Evolutionary conservation across 2,888 invertebrate species (phyloP).

Genomic region (Steinernema carpocapsae): DNA sequence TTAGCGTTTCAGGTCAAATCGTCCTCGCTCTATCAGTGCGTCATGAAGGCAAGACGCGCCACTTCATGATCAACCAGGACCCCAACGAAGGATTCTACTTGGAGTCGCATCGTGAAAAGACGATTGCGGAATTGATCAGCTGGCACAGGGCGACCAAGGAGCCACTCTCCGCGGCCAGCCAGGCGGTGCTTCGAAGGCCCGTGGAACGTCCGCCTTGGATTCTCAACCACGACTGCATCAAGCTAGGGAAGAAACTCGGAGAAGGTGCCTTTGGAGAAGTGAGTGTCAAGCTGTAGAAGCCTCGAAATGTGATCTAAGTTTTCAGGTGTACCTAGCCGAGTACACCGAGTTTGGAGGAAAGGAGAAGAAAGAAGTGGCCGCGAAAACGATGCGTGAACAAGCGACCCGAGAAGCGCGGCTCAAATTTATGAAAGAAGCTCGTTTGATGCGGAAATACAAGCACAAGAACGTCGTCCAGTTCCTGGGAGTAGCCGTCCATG

Average conservation of each 20-base stretch:
- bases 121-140: slow-evolving; percentile 51
- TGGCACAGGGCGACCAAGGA: slow-evolving; percentile 51
- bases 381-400: slow-evolving; percentile 62
- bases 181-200: slow-evolving; percentile 36
- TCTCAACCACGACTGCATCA: slow-evolving; percentile 57
- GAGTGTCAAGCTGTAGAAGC: not conserved
- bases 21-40: slow-evolving; percentile 52
- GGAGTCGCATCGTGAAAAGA: slow-evolving; percentile 46
- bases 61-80: slow-evolving; percentile 54
- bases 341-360: slow-evolving; percentile 37
- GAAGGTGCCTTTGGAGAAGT: slow-evolving; percentile 65
- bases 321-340: slow-evolving; percentile 7
- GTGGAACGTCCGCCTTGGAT: slow-evolving; percentile 56
- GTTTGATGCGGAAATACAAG: slow-evolving; percentile 61
- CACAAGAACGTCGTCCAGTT: slow-evolving; percentile 62
- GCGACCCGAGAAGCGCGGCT: slow-evolving; percentile 44
- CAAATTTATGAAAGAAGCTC: slow-evolving; percentile 64
- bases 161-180: slow-evolving; percentile 44
- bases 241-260: slow-evolving; percentile 56
- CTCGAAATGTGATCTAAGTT: not conserved
- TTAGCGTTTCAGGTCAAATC: slow-evolving; percentile 46
- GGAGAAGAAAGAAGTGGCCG: slow-evolving; percentile 55
- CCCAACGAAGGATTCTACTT: slow-evolving; percentile 36
- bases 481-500: slow-evolving; percentile 61
- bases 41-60: slow-evolving; percentile 47